Evolutionary conservation across 1,140 invertebrate species (phyloP).

Genomic region (Solen grandis): DNA sequence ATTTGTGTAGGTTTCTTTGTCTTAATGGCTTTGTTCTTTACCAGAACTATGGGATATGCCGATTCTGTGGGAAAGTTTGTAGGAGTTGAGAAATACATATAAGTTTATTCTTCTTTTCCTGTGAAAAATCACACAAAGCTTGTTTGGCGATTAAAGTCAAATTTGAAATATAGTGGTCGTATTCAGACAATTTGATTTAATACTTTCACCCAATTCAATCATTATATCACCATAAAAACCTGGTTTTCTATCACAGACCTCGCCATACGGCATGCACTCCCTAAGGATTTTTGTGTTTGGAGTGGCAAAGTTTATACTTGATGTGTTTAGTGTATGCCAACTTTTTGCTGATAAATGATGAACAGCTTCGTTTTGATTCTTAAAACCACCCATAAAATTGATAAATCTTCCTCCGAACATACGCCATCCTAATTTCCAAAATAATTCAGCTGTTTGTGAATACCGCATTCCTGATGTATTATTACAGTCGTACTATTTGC

Average conservation of each 20-base stretch:
- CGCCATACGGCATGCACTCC: slow-evolving; percentile 29
- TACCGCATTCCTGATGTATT: slow-evolving; percentile 40
- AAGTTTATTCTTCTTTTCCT: no score
- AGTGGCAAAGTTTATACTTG: slow-evolving; percentile 48
- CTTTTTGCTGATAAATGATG: not conserved
- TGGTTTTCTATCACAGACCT: slow-evolving; percentile 34
- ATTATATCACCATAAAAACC: slow-evolving; percentile 41
- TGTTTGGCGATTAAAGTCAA: no score
- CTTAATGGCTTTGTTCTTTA: no score
- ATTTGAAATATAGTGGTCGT: no score
- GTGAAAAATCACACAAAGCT: no score
- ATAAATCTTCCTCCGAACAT: slow-evolving; percentile 50
- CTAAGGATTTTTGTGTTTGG: slow-evolving; percentile 40
- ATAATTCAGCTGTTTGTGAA: slow-evolving; percentile 38
- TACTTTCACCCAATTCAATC: not conserved
- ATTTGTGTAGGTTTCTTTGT: no score
- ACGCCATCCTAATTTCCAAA: slow-evolving; percentile 56
- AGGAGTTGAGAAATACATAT: no score
- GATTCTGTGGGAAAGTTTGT: no score
- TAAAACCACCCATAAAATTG: slow-evolving; percentile 51
- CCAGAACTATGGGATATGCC: no score
- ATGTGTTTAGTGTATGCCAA: not conserved
- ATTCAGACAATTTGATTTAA: no score
- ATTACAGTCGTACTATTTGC: slow-evolving; percentile 44
- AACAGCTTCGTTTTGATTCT: slow-evolving; percentile 36